Evolutionary conservation across 2,888 invertebrate genomes (phyloP).

Genomic region (Leucoma salicis): DNA sequence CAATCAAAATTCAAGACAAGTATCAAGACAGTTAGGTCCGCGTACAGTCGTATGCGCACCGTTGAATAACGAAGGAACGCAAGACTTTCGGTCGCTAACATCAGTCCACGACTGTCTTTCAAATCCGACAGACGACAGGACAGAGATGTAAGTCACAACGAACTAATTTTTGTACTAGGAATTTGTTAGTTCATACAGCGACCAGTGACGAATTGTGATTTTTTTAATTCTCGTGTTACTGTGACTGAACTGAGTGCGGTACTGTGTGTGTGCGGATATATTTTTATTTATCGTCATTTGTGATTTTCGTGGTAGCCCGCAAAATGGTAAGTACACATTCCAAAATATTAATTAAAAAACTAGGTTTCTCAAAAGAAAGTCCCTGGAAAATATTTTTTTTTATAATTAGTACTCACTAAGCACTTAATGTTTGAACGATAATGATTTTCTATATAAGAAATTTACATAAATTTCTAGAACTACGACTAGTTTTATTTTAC

Average conservation of each 20-base stretch:
- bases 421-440: neutral
- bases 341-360: neutral
- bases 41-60: slow-evolving; percentile 62
- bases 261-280: slow-evolving; percentile 37
- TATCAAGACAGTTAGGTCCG: slow-evolving; percentile 72
- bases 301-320: slow-evolving; percentile 40
- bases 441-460: neutral
- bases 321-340: slow-evolving; percentile 60
- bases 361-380: neutral
- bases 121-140: slow-evolving; percentile 67
- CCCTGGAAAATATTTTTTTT: neutral
- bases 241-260: slow-evolving; percentile 34
- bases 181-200: slow-evolving; percentile 25
- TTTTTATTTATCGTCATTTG: slow-evolving; percentile 48
- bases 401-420: neutral
- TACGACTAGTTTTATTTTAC: too few species aligned
- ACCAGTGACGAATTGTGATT: slow-evolving; percentile 34
- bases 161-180: slow-evolving; percentile 32
- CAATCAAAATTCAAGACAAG: slow-evolving; percentile 68
- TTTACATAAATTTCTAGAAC: slow-evolving; percentile 3
- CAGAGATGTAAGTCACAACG: slow-evolving; percentile 43
- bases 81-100: slow-evolving; percentile 56
- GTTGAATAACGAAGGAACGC: slow-evolving; percentile 61
- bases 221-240: slow-evolving; percentile 26
- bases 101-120: slow-evolving; percentile 77